Base-by-base conservation (phyloP, 1,140 invertebrate species). In the Drosophila sturtevanti region DNA sequence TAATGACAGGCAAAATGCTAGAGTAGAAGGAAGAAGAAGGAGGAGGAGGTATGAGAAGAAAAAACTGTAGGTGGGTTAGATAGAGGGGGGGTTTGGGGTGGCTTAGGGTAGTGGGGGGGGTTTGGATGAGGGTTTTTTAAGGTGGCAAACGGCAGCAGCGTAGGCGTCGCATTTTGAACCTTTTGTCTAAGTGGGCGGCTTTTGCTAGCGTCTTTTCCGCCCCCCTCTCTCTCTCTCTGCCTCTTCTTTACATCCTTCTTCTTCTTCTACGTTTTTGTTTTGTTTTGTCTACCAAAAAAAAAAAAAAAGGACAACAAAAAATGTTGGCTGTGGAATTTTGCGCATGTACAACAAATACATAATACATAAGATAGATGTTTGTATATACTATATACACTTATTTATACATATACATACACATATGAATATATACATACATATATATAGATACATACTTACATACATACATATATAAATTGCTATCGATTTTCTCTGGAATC, bases 311-410 rank as follows among this genome's bases (percentile, higher is more conserved):
- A 71, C 14, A 56, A 41, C 62, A 48, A 27, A 68, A 62, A 27
- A 51, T 63, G 52, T 71, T 61, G 74, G 35, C 72, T 87, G 71
- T 82, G 75, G 78, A 82, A 86, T 79, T 86, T 86, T 86, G 82
- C 82, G 82, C 82, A 86, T 86, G 82, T 86, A 86, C 81, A 87
- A 61, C 79, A 76, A 68, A 81, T 76, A 86, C 71, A 86, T 86
- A 87, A 87, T 81, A 72, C 71, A 81, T 86, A 76, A 86, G 66
- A 35, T 55, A 51, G 41, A 44, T 44, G 41, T 44, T 10, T 18
- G 41, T 48, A 11, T 48, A 11, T 48, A 31, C 27, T 31, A 4
- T 6, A 31, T 31, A 1, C 27, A 31, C 27, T 31, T 31, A 31
- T 31, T 31, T 31, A 48, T 48, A 5, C 77, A 63, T 62, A 14